Evolutionary conservation across 2,888 invertebrate genomes (phyloP).

Genomic region (Ochropleura leucogaster): DNA sequence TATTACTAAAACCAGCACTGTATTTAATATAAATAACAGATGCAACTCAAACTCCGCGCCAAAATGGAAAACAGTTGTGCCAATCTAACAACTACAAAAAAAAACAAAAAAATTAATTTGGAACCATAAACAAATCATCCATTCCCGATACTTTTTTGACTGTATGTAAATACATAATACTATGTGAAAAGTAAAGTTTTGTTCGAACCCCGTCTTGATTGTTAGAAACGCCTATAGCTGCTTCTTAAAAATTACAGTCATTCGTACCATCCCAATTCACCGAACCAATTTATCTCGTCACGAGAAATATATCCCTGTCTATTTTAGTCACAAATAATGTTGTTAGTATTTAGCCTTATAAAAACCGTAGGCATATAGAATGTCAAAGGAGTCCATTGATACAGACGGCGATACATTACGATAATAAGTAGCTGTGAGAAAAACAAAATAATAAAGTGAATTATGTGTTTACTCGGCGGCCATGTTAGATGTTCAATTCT

Average conservation of each 20-base stretch:
- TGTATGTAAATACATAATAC: not conserved
- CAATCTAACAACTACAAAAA: too few species aligned
- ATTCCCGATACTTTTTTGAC: too few species aligned
- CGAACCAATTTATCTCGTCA: not conserved
- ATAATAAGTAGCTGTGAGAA: slow-evolving; percentile 31
- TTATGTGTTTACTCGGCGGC: slow-evolving; percentile 55
- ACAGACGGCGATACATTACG: slow-evolving; percentile 30
- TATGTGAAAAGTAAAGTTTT: not conserved
- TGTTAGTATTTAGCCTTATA: slow-evolving; percentile 11
- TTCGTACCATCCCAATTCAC: not conserved
- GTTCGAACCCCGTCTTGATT: not conserved
- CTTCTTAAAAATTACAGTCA: slow-evolving; percentile 2
- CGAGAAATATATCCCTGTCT: not conserved
- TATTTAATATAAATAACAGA: too few species aligned
- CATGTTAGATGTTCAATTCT: slow-evolving; percentile 28
- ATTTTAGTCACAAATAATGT: slow-evolving; percentile 16
- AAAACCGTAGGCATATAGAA: slow-evolving; percentile 26
- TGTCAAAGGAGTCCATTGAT: slow-evolving; percentile 33
- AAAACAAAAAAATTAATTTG: too few species aligned
- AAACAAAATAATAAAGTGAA: slow-evolving; percentile 61
- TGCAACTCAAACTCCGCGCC: too few species aligned
- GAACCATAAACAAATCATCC: too few species aligned
- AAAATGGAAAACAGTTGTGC: too few species aligned
- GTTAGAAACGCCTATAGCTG: not conserved
- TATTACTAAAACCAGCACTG: too few species aligned